Conservation (phyloP, 92 coral and sea anemone genomes). For the Paragorgia papillata region DNA sequence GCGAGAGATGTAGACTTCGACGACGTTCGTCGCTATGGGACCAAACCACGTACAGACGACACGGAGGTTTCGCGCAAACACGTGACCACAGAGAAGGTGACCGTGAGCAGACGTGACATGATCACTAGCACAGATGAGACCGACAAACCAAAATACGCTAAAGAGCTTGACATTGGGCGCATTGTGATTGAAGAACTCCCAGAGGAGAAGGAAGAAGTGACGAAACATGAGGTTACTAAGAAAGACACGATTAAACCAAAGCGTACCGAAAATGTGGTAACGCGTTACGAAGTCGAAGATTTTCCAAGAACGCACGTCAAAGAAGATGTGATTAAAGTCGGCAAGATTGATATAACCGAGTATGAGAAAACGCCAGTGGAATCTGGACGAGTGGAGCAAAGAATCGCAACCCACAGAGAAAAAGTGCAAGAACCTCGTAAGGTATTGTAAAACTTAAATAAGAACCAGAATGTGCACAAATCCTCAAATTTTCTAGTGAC, state of each 20-base stretch:
- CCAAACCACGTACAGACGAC: neutral
- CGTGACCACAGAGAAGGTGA: neutral
- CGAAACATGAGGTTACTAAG: neutral
- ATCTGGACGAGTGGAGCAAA: neutral
- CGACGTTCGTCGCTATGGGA: neutral
- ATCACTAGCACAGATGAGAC: neutral
- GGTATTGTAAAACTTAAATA: neutral
- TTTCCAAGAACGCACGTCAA: neutral
- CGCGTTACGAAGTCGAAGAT: neutral
- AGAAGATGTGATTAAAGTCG: conserved; percentile 18
- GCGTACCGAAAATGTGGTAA: neutral
- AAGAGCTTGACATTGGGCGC: conserved; percentile 12
- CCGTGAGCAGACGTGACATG: neutral
- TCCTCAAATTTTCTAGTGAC: too few relatives aligned
- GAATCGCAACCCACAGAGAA: neutral
- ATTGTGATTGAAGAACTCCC: conserved; percentile 47
- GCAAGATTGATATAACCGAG: neutral
- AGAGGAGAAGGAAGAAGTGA: conserved; percentile 8
- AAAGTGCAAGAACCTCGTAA: neutral
- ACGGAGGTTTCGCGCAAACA: neutral
- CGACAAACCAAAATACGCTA: neutral
- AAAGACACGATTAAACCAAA: neutral
- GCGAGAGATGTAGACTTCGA: neutral
- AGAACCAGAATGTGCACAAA: neutral
- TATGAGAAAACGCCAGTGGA: conserved; percentile 1